phyloP scores from a whole-genome alignment of 2,113 vertebrate genomes.

The Setophaga coronata region DNA sequence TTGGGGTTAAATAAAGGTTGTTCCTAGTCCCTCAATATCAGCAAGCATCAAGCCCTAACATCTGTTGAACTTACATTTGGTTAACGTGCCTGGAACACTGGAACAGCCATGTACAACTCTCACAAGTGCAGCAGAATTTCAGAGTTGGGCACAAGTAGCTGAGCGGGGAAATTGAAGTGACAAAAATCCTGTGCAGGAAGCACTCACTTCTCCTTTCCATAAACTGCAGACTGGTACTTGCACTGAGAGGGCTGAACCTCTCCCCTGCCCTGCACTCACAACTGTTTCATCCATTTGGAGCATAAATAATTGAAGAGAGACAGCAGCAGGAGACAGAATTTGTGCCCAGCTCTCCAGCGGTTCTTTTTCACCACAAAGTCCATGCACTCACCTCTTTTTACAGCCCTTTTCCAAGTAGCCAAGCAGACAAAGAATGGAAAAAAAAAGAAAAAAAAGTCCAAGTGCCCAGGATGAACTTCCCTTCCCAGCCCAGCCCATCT shows the following conservation, averaged over 20 bases:
- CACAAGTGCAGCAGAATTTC: not conserved
- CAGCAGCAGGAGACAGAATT: not conserved
- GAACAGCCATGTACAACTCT: not conserved
- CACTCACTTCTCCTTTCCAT: not conserved
- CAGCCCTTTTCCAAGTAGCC: not conserved
- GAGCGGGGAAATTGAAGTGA: not conserved
- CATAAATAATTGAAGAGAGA: slow-evolving; percentile 47
- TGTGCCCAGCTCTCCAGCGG: not conserved
- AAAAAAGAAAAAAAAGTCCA: not conserved
- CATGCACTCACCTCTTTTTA: slow-evolving; percentile 4
- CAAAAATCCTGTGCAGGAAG: not conserved
- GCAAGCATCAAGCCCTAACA: not conserved
- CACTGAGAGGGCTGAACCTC: not conserved
- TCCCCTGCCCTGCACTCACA: not conserved
- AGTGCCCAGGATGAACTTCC: not conserved
- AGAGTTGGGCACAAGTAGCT: accelerated
- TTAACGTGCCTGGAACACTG: accelerated
- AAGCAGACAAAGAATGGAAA: not conserved
- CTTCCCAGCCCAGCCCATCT: not conserved
- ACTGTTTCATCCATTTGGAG: slow-evolving; percentile 13
- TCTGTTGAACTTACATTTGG: not conserved
- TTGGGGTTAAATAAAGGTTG: not conserved
- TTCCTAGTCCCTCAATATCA: not conserved
- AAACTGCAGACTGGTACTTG: not conserved
- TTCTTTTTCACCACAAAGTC: not conserved